These are phyloP conservation scores for Paramormyrops hopkinsi DNA, from an alignment of 2,797 vertebrate genomes.

Conservation along the genomic window DNA sequence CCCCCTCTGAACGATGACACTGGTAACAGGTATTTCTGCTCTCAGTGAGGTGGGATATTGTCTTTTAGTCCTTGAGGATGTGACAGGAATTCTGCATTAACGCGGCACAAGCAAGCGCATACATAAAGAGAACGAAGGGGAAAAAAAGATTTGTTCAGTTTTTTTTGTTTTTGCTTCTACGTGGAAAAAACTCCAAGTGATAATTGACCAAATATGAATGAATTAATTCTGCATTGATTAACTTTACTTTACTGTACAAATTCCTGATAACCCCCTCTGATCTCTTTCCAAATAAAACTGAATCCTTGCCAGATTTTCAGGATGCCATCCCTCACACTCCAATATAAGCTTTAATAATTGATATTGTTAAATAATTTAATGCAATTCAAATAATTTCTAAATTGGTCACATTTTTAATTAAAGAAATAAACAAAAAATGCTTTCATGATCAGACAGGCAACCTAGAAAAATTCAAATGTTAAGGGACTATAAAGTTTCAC, in stretches of 20 bases:
- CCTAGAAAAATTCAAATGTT: neutral
- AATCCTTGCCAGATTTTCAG: neutral
- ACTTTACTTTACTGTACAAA: neutral
- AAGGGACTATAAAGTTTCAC: neutral
- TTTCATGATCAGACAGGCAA: neutral
- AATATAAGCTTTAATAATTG: neutral
- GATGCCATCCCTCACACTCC: neutral
- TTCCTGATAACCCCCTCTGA: neutral
- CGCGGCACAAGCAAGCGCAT: neutral
- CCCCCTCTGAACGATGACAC: conserved; percentile 11
- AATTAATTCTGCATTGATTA: neutral
- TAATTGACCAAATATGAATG: neutral
- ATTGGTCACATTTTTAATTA: neutral
- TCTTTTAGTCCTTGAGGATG: neutral
- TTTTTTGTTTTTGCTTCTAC: neutral
- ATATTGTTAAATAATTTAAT: neutral
- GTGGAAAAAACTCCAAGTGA: neutral
- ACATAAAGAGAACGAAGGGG: neutral
- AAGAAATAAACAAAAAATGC: neutral
- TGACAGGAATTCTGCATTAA: conserved; percentile 9
- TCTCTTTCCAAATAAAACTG: conserved; percentile 5
- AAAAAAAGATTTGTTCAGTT: neutral
- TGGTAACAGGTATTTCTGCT: neutral
- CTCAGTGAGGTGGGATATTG: neutral
- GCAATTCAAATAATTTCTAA: neutral